phyloP scores from a whole-genome alignment of 2,113 vertebrate genomes.

The Phoenicopterus ruber region DNA sequence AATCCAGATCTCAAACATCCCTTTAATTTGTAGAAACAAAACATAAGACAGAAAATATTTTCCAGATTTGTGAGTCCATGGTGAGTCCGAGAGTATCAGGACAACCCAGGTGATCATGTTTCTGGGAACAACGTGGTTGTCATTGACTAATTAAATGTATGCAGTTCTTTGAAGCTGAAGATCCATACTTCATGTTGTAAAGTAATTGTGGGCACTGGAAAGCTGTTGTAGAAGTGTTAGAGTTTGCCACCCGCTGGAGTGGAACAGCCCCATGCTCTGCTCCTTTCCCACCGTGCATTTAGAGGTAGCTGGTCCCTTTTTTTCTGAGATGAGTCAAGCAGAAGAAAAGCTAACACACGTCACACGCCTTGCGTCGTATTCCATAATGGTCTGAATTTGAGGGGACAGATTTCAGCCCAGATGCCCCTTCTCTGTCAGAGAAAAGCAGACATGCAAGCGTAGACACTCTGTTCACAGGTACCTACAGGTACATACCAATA shows the following conservation, averaged over 20 bases:
- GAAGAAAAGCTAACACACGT: not conserved
- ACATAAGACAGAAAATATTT: not conserved
- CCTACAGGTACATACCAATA: not conserved
- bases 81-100: not conserved
- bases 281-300: not conserved
- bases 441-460: not conserved
- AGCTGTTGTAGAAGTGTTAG: not conserved
- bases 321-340: not conserved
- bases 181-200: not conserved
- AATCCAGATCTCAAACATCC: not conserved
- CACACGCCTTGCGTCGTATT: not conserved
- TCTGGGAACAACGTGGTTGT: not conserved
- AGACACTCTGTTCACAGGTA: not conserved
- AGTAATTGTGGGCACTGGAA: not conserved
- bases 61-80: not conserved
- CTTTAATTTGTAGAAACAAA: not conserved
- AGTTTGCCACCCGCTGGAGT: accelerated
- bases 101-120: not conserved
- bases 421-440: not conserved
- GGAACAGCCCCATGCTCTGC: not conserved
- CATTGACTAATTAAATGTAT: not conserved
- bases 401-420: not conserved
- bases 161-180: not conserved
- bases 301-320: not conserved
- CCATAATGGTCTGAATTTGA: not conserved